Evolutionary conservation across 2,113 vertebrate species (phyloP), one percentile per base, ranked within the genome.

Genomic region (Trogon melanurus): DNA sequence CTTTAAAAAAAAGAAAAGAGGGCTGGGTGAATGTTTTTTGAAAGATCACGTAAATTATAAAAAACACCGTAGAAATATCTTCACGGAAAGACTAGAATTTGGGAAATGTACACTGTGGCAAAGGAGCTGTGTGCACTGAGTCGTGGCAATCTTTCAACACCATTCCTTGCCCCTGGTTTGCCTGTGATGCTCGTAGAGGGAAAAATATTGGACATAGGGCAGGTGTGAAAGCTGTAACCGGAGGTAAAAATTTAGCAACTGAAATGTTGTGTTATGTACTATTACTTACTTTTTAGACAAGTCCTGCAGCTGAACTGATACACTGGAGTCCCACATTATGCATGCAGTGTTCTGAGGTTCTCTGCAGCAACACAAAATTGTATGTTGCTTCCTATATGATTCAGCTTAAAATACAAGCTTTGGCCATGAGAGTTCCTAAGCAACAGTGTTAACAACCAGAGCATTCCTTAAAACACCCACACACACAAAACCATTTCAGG

Each of bases 91-190:
- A 76, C 5, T 4, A 9, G 2, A 0, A 57, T 78, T 45, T 32
- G 53, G 25, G 57, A 60, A 53, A 13, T 1, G 0, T 9, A 6
- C n/a, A 32, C 7, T 56, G 30, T 53, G 45, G 13, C 2, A 9
- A 84, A 29, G 48, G 17, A 18, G 60, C 0, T 1, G 3, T 7
- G 15, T 36, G 26, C 14, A 7, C 65, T 41, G 11, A 8, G 7
- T 12, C 79, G 3, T 0, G 0, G 69, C 44, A 8, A 1, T 9
- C 4, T 62, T 71, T 17, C 17, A 30, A 0, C 2, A 0, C 13
- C 11, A 0, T 14, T 45, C 2, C 11, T 48, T 19, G 4, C 6
- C 7, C 3, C 0, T 54, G 8, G 4, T 48, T 50, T 47, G 9
- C 2, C 48, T 13, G 3, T 44, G 13, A 61, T 4, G 17, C 15